phyloP scores from a whole-genome alignment of 2,797 vertebrate genomes.

The Acanthopagrus latus region DNA sequence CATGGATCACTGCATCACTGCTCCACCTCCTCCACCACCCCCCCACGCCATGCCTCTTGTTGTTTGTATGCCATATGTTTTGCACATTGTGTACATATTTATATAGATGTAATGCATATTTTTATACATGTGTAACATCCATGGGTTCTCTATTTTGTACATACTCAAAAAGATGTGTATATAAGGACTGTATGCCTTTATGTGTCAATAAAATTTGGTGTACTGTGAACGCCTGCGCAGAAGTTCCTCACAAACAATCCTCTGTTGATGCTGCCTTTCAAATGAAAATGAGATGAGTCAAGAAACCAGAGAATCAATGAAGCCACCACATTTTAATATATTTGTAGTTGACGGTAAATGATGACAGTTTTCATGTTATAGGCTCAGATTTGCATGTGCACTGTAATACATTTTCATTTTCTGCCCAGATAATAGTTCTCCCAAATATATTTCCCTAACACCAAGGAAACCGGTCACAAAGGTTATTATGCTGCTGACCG shows the following conservation, averaged over 20 bases:
- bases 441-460: not conserved
- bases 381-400: constrained; percentile 27
- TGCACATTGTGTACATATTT: constrained; percentile 99
- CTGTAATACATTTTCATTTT: constrained; percentile 14
- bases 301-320: not conserved
- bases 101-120: constrained; percentile 95
- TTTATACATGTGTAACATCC: constrained; percentile 97
- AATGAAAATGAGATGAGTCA: not conserved
- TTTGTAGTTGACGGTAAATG: not conserved
- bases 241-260: not conserved
- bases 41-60: constrained; percentile 87
- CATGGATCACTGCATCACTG: constrained; percentile 23
- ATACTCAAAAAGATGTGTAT: constrained; percentile 93
- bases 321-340: not conserved
- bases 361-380: not conserved
- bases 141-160: constrained; percentile 95
- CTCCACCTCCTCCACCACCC: constrained; percentile 30
- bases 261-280: not conserved
- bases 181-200: constrained; percentile 89
- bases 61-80: constrained; percentile 95
- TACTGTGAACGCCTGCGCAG: constrained; percentile 76
- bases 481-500: not conserved
- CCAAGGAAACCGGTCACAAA: fast-evolving
- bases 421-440: not conserved
- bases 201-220: constrained; percentile 92